Conservation (phyloP, 2,113 vertebrate genomes). For the Antennarius striatus region DNA sequence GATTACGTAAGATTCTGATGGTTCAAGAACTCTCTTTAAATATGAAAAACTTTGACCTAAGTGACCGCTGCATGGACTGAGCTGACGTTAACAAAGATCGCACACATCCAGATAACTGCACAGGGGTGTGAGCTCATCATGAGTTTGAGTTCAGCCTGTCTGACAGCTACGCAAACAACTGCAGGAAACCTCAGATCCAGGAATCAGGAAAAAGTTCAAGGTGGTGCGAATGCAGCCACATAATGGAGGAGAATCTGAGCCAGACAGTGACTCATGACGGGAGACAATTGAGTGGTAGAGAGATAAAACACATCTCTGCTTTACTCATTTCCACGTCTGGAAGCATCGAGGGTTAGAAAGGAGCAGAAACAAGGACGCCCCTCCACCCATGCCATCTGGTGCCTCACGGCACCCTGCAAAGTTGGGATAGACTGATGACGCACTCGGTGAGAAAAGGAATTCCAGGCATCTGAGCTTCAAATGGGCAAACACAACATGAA, state of each 20-base stretch:
- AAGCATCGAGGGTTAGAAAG: constrained; percentile 14
- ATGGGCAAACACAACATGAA: constrained; percentile 31
- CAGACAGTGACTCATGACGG: constrained; percentile 68
- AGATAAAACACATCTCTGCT: constrained; percentile 34
- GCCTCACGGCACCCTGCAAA: constrained; percentile 48
- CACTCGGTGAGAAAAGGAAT: constrained; percentile 60
- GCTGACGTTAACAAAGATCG: constrained; percentile 11
- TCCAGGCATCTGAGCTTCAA: constrained; percentile 48
- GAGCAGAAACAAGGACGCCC: constrained; percentile 31
- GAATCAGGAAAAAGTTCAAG: constrained; percentile 33
- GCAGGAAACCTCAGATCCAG: constrained; percentile 54
- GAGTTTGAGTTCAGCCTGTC: constrained; percentile 42
- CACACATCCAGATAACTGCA: constrained; percentile 34
- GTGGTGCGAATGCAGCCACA: constrained; percentile 2
- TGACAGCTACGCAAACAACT: constrained; percentile 64
- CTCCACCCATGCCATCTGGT: constrained; percentile 27
- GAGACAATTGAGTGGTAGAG: constrained; percentile 32
- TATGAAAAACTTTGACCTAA: constrained; percentile 8
- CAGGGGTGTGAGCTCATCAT: constrained; percentile 54
- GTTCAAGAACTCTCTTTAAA: constrained; percentile 18
- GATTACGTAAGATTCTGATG: constrained; percentile 1
- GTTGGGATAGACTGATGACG: constrained; percentile 55
- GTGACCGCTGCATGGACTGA: constrained; percentile 26
- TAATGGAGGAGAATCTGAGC: constrained; percentile 8
- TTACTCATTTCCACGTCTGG: constrained; percentile 42